These are phyloP conservation scores for Betta splendens DNA, from an alignment of 2,797 vertebrate species.

Conservation along the genomic window DNA sequence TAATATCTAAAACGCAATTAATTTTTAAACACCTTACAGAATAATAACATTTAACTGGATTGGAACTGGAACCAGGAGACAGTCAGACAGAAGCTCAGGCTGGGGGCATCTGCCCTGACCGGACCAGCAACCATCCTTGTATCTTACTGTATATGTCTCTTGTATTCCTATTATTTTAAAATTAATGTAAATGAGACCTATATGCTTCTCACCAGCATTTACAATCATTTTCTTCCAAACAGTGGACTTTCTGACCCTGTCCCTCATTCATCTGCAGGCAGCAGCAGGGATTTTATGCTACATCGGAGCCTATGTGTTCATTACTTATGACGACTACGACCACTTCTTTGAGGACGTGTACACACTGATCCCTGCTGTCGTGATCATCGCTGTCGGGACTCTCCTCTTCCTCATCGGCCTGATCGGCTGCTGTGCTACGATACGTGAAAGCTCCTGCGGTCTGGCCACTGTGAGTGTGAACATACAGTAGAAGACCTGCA, in stretches of 20 bases:
- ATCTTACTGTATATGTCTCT: too few relatives aligned
- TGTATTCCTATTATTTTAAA: too few relatives aligned
- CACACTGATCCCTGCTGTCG: constrained; percentile 91
- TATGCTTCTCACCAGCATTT: too few relatives aligned
- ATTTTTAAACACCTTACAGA: too few relatives aligned
- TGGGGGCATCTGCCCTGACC: too few relatives aligned
- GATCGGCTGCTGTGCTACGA: constrained; percentile 96
- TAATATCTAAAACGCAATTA: too few relatives aligned
- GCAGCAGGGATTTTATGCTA: constrained; percentile 97
- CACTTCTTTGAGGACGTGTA: constrained; percentile 98
- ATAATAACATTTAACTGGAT: too few relatives aligned
- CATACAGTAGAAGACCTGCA: background rate
- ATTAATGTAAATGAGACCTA: too few relatives aligned
- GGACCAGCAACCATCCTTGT: too few relatives aligned
- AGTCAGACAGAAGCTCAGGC: too few relatives aligned
- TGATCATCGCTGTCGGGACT: constrained; percentile 94
- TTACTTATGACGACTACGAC: constrained; percentile 97
- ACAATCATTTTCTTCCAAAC: too few relatives aligned
- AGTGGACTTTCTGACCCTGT: constrained; percentile 6
- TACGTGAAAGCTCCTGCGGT: constrained; percentile 95
- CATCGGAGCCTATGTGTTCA: constrained; percentile 98
- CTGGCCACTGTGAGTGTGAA: constrained; percentile 88
- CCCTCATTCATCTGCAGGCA: constrained; percentile 79
- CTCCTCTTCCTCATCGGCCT: constrained; percentile 95
- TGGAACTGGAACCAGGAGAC: too few relatives aligned